A percentile compares a stretch with the other conserved stretches of the same genome.
Conservation (phyloP, 53 echinoderm and acorn worm species). For the Holothuria scabra region DNA sequence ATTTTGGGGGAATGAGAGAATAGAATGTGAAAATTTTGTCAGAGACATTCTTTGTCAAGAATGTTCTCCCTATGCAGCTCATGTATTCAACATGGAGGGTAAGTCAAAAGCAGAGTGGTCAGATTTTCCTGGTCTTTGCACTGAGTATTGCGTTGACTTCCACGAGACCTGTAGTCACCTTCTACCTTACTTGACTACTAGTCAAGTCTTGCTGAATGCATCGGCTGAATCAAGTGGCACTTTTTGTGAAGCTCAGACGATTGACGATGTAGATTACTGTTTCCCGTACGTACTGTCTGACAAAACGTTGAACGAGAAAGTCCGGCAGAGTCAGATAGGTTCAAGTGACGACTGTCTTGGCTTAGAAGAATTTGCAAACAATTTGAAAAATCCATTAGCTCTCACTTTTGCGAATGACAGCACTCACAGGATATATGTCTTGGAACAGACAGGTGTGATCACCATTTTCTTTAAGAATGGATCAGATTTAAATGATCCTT, state of each 20-base stretch:
- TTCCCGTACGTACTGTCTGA: conserved; percentile 75
- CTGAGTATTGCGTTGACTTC: conserved; percentile 74
- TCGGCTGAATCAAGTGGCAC: conserved; percentile 39
- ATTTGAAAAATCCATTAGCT: conserved; percentile 80
- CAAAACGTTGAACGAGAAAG: conserved; percentile 61
- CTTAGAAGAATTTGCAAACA: conserved; percentile 89
- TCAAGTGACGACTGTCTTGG: conserved; percentile 82
- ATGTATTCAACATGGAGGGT: conserved; percentile 79
- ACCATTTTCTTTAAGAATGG: conserved; percentile 76
- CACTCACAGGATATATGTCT: conserved; percentile 86
- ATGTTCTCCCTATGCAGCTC: conserved; percentile 93
- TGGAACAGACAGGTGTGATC: conserved; percentile 85
- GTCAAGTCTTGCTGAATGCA: conserved; percentile 52
- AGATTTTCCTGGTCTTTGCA: conserved; percentile 84
- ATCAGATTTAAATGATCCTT: conserved; percentile 73
- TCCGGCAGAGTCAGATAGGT: conserved; percentile 65
- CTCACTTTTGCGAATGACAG: conserved; percentile 84
- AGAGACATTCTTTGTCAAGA: conserved; percentile 90
- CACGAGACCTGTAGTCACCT: conserved; percentile 70
- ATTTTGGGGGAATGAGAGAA: not conserved
- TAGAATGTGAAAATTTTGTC: conserved; percentile 66
- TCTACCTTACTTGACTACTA: conserved; percentile 65
- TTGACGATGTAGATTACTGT: conserved; percentile 82
- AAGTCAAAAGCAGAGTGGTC: conserved; percentile 42
- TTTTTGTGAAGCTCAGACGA: conserved; percentile 70